Conservation (phyloP, 2,888 invertebrate species). For the Glaucopsyche alexis region DNA sequence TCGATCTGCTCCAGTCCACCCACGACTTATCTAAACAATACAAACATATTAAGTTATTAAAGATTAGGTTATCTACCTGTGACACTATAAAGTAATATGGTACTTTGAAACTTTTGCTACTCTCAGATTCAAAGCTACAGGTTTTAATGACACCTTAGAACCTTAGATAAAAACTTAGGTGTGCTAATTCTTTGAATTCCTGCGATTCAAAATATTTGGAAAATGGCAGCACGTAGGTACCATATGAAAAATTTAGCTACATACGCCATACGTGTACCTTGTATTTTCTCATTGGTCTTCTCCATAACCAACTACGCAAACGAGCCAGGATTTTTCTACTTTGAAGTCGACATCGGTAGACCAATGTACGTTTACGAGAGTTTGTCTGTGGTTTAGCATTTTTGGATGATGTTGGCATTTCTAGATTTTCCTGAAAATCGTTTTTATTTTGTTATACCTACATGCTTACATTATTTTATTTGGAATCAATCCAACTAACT, state of each 20-base stretch:
- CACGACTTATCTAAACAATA: slow-evolving; percentile 49
- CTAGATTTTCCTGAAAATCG: slow-evolving; percentile 42
- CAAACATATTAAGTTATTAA: background rate
- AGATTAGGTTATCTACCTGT: no score
- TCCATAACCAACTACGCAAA: slow-evolving; percentile 70
- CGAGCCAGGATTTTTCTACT: slow-evolving; percentile 62
- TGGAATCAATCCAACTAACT: slow-evolving; percentile 11
- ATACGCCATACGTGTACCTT: slow-evolving; percentile 49
- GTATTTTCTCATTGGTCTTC: slow-evolving; percentile 57
- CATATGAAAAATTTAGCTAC: no score
- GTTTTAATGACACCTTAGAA: no score
- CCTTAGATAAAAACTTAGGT: no score
- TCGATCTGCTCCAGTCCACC: slow-evolving; percentile 44
- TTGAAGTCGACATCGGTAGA: slow-evolving; percentile 59
- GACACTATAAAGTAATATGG: no score
- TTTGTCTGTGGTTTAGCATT: slow-evolving; percentile 47
- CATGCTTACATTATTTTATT: background rate
- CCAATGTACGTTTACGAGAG: slow-evolving; percentile 57
- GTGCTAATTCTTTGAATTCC: no score
- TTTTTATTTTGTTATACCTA: background rate
- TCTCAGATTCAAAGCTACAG: no score
- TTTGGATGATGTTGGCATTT: slow-evolving; percentile 48
- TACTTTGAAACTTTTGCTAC: no score
- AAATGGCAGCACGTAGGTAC: background rate
- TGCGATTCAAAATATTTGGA: no score